Evolutionary conservation across 2,797 vertebrate species (phyloP).

Genomic region (Chaetodon trifasciatus): DNA sequence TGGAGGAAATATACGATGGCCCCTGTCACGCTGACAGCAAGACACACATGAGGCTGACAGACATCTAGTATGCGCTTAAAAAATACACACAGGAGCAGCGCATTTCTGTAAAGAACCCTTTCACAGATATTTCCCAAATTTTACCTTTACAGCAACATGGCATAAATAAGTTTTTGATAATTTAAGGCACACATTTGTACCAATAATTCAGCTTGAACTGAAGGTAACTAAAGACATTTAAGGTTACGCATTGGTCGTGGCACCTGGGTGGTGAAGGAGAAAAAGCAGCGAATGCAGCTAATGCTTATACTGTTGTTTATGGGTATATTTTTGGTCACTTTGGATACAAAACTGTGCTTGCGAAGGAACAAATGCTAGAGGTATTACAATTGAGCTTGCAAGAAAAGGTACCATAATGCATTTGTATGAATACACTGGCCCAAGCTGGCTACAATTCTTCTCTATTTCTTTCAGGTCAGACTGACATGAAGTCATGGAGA

Average conservation of each 20-base stretch:
- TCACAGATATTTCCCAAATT: not conserved
- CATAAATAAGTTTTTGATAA: not conserved
- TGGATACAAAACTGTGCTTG: not conserved
- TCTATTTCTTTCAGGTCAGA: constrained; percentile 2
- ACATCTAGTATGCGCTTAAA: not conserved
- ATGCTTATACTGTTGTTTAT: not conserved
- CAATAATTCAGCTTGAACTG: not conserved
- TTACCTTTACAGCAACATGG: not conserved
- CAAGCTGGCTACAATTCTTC: not conserved
- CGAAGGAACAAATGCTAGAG: not conserved
- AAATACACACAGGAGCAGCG: not conserved
- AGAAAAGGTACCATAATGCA: not conserved
- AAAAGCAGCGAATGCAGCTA: not conserved
- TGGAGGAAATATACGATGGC: constrained; percentile 49
- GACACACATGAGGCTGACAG: constrained; percentile 26
- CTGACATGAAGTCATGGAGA: constrained; percentile 31
- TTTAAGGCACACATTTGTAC: not conserved
- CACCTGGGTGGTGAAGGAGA: not conserved
- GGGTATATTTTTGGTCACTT: not conserved
- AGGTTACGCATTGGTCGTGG: not conserved
- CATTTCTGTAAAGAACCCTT: not conserved
- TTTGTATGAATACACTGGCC: not conserved
- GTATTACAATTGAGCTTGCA: not conserved
- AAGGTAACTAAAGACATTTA: not conserved
- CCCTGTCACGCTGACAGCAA: constrained; percentile 26